phyloP scores from a whole-genome alignment of 2,888 invertebrate genomes.

The Danaus chrysippus region DNA sequence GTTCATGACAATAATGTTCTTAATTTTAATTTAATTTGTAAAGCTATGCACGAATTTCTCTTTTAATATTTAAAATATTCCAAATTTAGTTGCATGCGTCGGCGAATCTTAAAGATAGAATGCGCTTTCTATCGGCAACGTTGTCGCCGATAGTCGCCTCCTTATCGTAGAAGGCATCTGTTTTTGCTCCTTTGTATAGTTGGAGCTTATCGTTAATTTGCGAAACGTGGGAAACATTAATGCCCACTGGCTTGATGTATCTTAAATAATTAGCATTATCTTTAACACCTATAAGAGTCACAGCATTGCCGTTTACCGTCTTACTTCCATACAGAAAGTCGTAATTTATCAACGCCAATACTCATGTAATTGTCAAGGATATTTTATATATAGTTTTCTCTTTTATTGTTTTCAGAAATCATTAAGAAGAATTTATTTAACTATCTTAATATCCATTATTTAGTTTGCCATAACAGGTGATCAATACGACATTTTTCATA shows the following conservation, averaged over 20 bases:
- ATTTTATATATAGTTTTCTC: neutral
- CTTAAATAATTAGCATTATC: constrained; percentile 31
- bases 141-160: constrained; percentile 48
- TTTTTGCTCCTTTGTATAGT: constrained; percentile 55
- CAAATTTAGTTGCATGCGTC: constrained; percentile 23
- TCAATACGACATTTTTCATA: too few species aligned
- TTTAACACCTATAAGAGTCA: constrained; percentile 20
- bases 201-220: constrained; percentile 48
- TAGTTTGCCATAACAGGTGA: too few species aligned
- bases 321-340: neutral
- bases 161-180: constrained; percentile 51
- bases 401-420: neutral
- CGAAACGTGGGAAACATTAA: constrained; percentile 45
- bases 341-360: neutral
- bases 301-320: constrained; percentile 7
- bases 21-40: neutral
- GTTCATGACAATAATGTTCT: neutral
- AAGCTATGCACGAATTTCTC: neutral
- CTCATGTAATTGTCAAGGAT: neutral
- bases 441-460: too few species aligned
- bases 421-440: too few species aligned
- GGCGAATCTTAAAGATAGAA: constrained; percentile 32
- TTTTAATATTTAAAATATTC: neutral
- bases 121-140: constrained; percentile 55
- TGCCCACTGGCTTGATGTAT: constrained; percentile 30